These are phyloP conservation scores for Pemphigus obesinymphae DNA, from an alignment of 1,140 invertebrate species.

Conservation along the genomic window DNA sequence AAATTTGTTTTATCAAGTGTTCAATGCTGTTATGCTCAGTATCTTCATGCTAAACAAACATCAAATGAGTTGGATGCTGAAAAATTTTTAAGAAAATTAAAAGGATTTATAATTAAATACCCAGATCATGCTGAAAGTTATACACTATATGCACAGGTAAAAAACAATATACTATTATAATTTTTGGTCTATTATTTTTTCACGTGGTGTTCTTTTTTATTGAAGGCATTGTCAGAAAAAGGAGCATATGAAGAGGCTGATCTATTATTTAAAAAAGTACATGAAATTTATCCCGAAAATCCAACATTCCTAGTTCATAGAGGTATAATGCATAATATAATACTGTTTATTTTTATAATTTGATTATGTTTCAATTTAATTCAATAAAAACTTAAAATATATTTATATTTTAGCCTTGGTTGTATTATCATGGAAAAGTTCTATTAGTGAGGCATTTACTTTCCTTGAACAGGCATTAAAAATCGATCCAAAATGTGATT, in stretches of 20 bases:
- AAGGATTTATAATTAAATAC: slow-evolving; percentile 70
- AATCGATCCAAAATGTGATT: slow-evolving; percentile 85
- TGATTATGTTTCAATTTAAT: background rate
- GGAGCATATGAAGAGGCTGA: slow-evolving; percentile 78
- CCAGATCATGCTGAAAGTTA: slow-evolving; percentile 79
- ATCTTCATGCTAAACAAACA: slow-evolving; percentile 57
- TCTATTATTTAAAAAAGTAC: slow-evolving; percentile 71
- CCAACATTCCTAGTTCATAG: slow-evolving; percentile 81
- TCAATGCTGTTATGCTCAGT: slow-evolving; percentile 82
- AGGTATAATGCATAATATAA: slow-evolving; percentile 53
- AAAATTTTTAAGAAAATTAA: slow-evolving; percentile 64
- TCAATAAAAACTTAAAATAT: background rate
- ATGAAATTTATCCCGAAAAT: slow-evolving; percentile 78
- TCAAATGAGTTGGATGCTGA: slow-evolving; percentile 44
- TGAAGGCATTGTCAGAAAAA: slow-evolving; percentile 69
- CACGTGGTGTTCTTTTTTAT: background rate
- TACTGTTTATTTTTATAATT: background rate
- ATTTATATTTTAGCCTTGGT: slow-evolving; percentile 59
- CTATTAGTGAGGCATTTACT: slow-evolving; percentile 72
- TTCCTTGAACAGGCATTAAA: slow-evolving; percentile 78
- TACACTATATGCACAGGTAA: slow-evolving; percentile 74
- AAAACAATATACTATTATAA: slow-evolving; percentile 40
- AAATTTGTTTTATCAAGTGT: slow-evolving; percentile 76
- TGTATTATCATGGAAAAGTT: slow-evolving; percentile 59
- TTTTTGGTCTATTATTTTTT: background rate